phyloP scores from a whole-genome alignment of 1,140 invertebrate genomes.

The Acyrthosiphon pisum region DNA sequence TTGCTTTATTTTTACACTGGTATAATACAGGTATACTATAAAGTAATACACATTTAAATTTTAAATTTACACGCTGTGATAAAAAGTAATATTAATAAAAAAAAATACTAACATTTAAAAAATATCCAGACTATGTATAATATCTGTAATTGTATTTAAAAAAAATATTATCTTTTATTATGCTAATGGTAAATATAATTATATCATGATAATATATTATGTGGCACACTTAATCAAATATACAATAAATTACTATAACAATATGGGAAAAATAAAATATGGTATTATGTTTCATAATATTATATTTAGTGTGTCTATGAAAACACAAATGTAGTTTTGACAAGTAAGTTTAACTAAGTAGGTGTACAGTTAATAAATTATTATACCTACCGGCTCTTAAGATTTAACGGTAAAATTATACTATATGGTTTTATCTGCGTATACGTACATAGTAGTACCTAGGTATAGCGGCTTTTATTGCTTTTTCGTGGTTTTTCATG shows the following conservation, averaged over 20 bases:
- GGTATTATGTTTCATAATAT: background rate
- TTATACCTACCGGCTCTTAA: background rate
- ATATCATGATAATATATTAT: background rate
- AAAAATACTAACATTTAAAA: background rate
- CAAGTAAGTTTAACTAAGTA: background rate
- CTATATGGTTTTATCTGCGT: background rate
- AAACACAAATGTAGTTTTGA: slow-evolving; percentile 1
- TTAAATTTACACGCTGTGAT: background rate
- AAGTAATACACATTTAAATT: background rate
- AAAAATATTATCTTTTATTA: background rate
- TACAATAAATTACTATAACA: background rate
- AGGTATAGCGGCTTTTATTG: background rate
- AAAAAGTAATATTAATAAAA: background rate
- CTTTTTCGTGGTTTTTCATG: background rate
- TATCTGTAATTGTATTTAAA: background rate
- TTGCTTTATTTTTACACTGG: background rate
- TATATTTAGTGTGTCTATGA: background rate
- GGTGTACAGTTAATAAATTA: background rate
- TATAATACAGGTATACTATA: background rate
- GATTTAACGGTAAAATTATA: background rate
- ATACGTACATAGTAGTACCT: background rate
- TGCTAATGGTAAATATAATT: background rate
- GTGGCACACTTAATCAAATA: background rate
- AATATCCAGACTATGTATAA: background rate
- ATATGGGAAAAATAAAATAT: background rate